Evolutionary conservation across 2,113 vertebrate species (phyloP).

Genomic region (Thalassarche chlororhynchos): DNA sequence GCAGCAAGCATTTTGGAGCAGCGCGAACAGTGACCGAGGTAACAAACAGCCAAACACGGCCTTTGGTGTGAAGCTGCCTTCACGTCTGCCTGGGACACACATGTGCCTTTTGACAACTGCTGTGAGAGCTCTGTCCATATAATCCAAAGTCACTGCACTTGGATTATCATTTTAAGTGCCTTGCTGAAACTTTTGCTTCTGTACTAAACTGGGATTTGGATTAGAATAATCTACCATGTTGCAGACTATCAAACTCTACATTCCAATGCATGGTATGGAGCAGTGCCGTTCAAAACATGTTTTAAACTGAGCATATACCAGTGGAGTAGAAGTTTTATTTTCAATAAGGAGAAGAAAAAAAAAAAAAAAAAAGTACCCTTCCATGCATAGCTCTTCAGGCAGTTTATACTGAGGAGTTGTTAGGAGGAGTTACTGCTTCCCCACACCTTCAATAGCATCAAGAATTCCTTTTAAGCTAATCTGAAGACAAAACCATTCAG

Average conservation of each 20-base stretch:
- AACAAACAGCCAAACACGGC: rapidly evolving
- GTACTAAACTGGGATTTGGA: neutral
- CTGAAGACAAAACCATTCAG: neutral
- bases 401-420: neutral
- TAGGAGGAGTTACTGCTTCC: neutral
- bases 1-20: neutral
- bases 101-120: neutral
- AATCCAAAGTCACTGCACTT: neutral
- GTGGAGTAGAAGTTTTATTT: neutral
- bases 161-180: neutral
- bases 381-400: neutral
- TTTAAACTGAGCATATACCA: neutral
- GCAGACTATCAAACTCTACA: neutral
- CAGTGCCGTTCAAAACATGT: neutral
- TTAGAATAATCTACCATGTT: neutral
- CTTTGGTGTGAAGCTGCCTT: neutral
- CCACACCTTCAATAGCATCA: neutral
- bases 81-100: neutral
- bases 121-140: neutral
- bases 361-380: neutral
- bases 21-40: neutral
- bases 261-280: neutral
- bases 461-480: neutral
- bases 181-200: neutral
- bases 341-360: neutral